Evolutionary conservation across 2,797 vertebrate genomes (phyloP).

Genomic region (Lithobates sylvaticus): DNA sequence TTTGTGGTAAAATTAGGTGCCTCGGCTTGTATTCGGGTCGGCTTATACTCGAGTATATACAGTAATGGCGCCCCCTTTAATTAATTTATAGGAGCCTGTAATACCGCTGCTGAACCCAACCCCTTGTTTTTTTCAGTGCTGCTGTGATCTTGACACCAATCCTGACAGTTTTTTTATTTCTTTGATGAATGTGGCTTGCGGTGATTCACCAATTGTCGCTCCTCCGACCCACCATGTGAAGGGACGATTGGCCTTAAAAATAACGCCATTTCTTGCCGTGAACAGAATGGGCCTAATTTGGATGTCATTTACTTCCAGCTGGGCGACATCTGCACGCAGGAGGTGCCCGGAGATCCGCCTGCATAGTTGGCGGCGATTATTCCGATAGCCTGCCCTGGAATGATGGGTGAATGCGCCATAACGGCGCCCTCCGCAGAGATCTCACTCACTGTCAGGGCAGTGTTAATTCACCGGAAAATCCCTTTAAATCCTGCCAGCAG

Average conservation of each 20-base stretch:
- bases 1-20: too few species aligned
- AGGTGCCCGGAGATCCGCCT: not conserved
- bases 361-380: not conserved
- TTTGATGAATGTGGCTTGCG: too few species aligned
- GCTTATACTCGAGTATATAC: too few species aligned
- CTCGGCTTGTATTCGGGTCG: too few species aligned
- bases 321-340: not conserved
- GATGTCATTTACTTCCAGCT: not conserved
- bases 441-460: slow-evolving; percentile 18
- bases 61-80: too few species aligned
- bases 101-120: too few species aligned
- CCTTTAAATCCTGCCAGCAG: slow-evolving; percentile 28
- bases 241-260: not conserved
- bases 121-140: too few species aligned
- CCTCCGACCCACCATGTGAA: too few species aligned
- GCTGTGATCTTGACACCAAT: too few species aligned
- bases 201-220: too few species aligned
- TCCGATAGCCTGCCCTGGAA: not conserved
- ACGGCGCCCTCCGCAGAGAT: not conserved
- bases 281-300: not conserved
- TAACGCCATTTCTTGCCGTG: not conserved
- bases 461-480: slow-evolving; percentile 13
- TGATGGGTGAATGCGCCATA: not conserved
- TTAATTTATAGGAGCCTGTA: too few species aligned
- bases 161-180: too few species aligned